phyloP scores from a whole-genome alignment of 2,113 vertebrate species.

The Hippocampus barbouri region DNA sequence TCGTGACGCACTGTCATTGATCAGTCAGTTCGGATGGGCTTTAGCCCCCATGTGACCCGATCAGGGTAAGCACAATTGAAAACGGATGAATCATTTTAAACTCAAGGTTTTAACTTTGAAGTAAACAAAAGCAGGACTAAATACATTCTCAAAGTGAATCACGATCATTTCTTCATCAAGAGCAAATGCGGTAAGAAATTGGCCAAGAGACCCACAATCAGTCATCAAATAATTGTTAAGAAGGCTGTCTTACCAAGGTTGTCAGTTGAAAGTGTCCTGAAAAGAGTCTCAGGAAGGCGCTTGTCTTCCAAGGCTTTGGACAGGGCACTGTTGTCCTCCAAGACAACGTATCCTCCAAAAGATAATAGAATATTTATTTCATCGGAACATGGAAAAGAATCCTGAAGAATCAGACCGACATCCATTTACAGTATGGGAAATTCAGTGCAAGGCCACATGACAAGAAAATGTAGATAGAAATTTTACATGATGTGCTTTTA shows the following conservation, averaged over 20 bases:
- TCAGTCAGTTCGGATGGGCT: background rate
- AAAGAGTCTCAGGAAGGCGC: conserved; percentile 66
- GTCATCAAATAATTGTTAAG: background rate
- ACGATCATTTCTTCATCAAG: background rate
- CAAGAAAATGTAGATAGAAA: background rate
- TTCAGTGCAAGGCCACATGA: background rate
- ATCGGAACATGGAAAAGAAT: background rate
- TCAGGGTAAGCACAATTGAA: background rate
- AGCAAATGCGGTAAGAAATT: background rate
- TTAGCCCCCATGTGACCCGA: background rate
- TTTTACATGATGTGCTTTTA: too few species aligned
- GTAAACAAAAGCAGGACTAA: background rate
- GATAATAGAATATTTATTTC: conserved; percentile 11
- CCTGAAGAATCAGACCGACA: background rate
- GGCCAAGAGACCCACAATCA: background rate
- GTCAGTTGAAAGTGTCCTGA: conserved; percentile 65
- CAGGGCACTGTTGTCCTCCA: conserved; percentile 74
- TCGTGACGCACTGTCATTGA: too few species aligned
- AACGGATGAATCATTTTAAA: background rate
- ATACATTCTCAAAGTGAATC: background rate
- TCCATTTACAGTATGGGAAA: background rate
- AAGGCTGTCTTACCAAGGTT: conserved; percentile 61
- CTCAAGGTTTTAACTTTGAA: background rate
- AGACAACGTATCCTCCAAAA: conserved; percentile 64
- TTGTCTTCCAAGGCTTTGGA: conserved; percentile 66